phyloP scores from a whole-genome alignment of 1,140 invertebrate species.

The Tetraneura akinire region DNA sequence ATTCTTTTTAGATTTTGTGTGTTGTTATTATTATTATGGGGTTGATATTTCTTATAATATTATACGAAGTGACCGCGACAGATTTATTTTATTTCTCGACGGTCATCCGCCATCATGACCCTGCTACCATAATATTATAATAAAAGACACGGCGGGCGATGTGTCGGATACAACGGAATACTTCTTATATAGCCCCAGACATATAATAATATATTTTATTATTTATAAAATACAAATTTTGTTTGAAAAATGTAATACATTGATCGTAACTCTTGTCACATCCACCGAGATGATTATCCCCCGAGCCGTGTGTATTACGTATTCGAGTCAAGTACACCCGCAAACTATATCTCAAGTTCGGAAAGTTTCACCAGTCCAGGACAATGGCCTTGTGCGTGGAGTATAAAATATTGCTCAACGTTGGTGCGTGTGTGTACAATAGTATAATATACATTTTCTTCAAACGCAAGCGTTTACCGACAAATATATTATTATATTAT shows the following conservation, averaged over 20 bases:
- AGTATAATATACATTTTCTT: slow-evolving; percentile 27
- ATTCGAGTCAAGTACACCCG: slow-evolving; percentile 36
- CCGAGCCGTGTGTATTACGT: slow-evolving; percentile 34
- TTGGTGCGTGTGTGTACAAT: background rate
- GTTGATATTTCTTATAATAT: too few species aligned
- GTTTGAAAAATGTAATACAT: slow-evolving; percentile 22
- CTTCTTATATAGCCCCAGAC: too few species aligned
- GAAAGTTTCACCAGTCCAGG: slow-evolving; percentile 35
- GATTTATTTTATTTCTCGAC: too few species aligned
- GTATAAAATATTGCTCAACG: slow-evolving; percentile 11
- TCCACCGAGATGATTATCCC: slow-evolving; percentile 28
- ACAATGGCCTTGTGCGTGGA: slow-evolving; percentile 26
- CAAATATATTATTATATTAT: slow-evolving; percentile 19
- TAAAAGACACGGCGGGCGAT: background rate
- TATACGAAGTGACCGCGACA: too few species aligned
- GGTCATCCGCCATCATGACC: background rate
- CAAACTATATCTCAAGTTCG: slow-evolving; percentile 48
- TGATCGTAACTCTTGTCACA: slow-evolving; percentile 36
- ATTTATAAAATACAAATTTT: slow-evolving; percentile 19
- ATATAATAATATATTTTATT: background rate
- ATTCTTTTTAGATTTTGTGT: too few species aligned
- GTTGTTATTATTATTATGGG: too few species aligned
- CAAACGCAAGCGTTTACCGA: background rate
- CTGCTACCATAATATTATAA: background rate
- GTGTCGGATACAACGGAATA: slow-evolving; percentile 20